Evolutionary conservation across 2,113 vertebrate genomes (phyloP).

Genomic region (Delphinus delphis): DNA sequence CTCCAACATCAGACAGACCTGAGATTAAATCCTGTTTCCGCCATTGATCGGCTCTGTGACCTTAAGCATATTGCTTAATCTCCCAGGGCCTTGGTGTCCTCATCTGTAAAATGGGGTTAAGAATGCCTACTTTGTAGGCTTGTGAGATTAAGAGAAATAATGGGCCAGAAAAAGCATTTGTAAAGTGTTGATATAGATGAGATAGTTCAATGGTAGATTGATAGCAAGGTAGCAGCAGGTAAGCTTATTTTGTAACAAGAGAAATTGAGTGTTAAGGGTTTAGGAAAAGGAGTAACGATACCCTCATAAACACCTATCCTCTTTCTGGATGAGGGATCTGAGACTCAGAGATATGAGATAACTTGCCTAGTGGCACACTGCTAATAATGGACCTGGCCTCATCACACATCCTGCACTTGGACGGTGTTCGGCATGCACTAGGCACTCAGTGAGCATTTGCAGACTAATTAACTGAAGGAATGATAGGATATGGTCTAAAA

Average conservation of each 20-base stretch:
- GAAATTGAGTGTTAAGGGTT: constrained; percentile 8
- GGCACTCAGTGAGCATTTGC: background rate
- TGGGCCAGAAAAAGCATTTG: background rate
- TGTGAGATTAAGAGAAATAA: background rate
- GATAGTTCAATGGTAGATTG: background rate
- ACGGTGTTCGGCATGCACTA: background rate
- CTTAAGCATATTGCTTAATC: background rate
- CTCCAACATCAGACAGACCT: background rate
- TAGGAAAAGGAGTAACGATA: background rate
- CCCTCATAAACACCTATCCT: background rate
- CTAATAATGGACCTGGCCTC: background rate
- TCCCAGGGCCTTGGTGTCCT: background rate
- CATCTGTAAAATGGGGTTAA: background rate
- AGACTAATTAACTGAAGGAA: background rate
- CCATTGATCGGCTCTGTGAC: background rate
- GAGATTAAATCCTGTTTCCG: background rate
- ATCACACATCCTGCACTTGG: background rate
- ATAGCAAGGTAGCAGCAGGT: background rate
- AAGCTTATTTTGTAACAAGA: background rate
- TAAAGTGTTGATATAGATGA: constrained; percentile 1
- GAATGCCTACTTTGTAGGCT: background rate
- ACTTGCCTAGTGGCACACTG: background rate
- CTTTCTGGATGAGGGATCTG: background rate
- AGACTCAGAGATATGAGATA: background rate
- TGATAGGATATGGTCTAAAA: background rate